Conservation (phyloP, 1,140 invertebrate species). For the Drosophila subobscura region DNA sequence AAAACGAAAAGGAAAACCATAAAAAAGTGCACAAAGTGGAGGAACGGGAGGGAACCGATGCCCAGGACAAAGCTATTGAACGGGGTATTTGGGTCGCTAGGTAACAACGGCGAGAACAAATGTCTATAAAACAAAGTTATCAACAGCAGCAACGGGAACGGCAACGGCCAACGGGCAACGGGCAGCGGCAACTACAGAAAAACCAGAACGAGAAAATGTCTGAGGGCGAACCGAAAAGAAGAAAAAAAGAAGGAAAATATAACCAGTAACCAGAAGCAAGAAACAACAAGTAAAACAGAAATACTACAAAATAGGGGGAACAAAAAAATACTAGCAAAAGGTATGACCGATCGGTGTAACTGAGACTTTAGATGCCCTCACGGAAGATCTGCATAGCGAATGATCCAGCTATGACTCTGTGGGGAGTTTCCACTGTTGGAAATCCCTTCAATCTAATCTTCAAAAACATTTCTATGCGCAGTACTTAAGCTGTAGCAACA, state of each 20-base stretch:
- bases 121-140: conserved; percentile 76
- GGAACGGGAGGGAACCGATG: conserved; percentile 20
- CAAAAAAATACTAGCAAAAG: conserved; percentile 25
- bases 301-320: conserved; percentile 31
- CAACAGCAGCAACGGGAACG: conserved; percentile 55
- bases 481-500: too few relatives aligned
- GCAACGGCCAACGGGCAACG: conserved; percentile 3
- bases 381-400: too few relatives aligned
- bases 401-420: too few relatives aligned
- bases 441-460: too few relatives aligned
- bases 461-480: too few relatives aligned
- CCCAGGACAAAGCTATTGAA: conserved; percentile 58
- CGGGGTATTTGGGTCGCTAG: conserved; percentile 71
- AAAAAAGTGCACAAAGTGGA: conserved; percentile 6
- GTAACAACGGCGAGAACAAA: conserved; percentile 73
- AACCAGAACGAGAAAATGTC: conserved; percentile 18
- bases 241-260: conserved; percentile 12
- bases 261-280: conserved; percentile 41
- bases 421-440: too few relatives aligned
- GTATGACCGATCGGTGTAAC: too few relatives aligned
- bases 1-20: background rate
- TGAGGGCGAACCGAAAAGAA: background rate
- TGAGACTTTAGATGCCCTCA: too few relatives aligned
- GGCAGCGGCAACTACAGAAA: conserved; percentile 16
- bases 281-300: conserved; percentile 58